Base-by-base conservation (phyloP, 1,140 invertebrate species). In the Cydia strobilella region DNA sequence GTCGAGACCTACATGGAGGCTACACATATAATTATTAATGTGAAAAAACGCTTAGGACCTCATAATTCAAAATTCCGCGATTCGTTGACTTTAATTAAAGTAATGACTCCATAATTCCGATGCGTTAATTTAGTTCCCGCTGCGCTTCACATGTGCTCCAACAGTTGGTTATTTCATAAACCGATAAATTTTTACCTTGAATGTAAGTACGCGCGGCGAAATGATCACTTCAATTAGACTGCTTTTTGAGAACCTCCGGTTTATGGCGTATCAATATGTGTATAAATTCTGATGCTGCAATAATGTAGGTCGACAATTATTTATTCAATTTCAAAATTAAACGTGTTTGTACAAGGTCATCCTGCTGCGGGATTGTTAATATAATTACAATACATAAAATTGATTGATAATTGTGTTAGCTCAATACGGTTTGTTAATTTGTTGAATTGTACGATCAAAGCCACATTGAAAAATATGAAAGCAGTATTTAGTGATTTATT, bases 111-210 rank as follows among this genome's bases (percentile, higher is more conserved):
- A 84, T 82, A 79, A 81, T 77, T 76, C 71, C 76, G 78, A 78
- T 81, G 82, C 78, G 81, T 83, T 83, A 73, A 78, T 80, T 79
- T 82, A 83, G 79, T 79, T 78, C 77, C 82, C 83, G 82, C 81
- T 80, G 82, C 80, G 76, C 74, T 74, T 78, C 79, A 75, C 77
- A 76, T 80, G 76, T 75, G 77, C 77, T 76, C 74, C 77, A 77
- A 63, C 76, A 65, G 73, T 76, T 82, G 78, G 83, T 84, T 83
- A 84, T 83, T 80, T 81, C 76, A 80, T 74, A 78, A 82, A 82
- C 78, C 79, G 80, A 80, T 82, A 83, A 73, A 81, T 83, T 84
- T 83, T 84, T 79, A 85, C 82, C 79, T 77, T 72, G 69, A 78
- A 73, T 62, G 51, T 25, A 1, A 3, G 25, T 74, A 59, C 66